phyloP scores from a whole-genome alignment of 2,888 invertebrate genomes.

The Apamea crenata region DNA sequence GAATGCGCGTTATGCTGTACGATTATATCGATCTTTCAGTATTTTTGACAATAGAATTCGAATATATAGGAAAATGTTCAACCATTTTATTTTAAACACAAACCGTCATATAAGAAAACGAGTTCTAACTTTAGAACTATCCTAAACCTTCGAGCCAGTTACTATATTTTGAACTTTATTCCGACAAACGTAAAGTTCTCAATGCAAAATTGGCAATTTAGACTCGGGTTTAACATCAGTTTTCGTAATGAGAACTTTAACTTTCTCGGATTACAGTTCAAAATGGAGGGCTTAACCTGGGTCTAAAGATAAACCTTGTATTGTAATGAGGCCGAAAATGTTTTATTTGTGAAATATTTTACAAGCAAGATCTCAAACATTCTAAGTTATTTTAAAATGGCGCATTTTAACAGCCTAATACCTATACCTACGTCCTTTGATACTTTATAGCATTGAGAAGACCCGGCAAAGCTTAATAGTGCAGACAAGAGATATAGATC shows the following conservation, averaged over 20 bases:
- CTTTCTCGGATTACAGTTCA: neutral
- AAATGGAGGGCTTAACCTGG: neutral
- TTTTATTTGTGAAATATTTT: neutral
- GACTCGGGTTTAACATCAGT: neutral
- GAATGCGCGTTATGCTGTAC: slow-evolving; percentile 5
- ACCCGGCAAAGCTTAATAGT: slow-evolving; percentile 1
- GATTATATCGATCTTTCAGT: neutral
- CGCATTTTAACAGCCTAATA: neutral
- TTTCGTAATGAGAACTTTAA: neutral
- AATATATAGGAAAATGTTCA: neutral
- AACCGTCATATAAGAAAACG: neutral
- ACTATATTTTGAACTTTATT: neutral
- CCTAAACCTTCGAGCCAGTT: neutral
- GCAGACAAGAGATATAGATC: slow-evolving; percentile 34
- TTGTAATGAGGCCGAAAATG: neutral
- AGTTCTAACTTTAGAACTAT: neutral
- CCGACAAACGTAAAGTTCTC: neutral
- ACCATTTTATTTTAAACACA: neutral
- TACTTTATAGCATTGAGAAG: slow-evolving; percentile 12
- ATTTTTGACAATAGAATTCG: neutral
- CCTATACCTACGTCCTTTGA: neutral
- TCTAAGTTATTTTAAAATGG: neutral
- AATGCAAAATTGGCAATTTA: neutral
- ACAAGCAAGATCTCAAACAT: neutral
- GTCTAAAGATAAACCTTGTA: neutral